Conservation (phyloP, 1,140 invertebrate genomes). For the Aphaenogaster ashmeadi region DNA sequence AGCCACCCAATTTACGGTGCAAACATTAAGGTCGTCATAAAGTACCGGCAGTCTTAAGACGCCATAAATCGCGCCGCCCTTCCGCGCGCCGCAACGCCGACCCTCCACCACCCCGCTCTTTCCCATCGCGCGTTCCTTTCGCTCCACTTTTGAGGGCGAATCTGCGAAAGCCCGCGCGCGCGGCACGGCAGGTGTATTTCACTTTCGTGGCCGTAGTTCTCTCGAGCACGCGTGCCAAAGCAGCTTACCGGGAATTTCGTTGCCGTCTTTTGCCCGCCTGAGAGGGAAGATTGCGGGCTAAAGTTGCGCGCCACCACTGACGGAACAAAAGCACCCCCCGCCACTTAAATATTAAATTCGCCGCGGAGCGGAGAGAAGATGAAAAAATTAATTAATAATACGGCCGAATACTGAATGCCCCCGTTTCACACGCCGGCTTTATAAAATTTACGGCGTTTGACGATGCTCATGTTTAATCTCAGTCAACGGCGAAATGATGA, state of each 20-base stretch:
- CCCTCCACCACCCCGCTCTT: constrained; percentile 22
- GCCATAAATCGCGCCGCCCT: constrained; percentile 71
- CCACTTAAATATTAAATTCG: constrained; percentile 57
- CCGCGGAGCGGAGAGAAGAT: constrained; percentile 36
- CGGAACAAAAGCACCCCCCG: constrained; percentile 32
- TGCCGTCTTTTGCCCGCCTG: constrained; percentile 54
- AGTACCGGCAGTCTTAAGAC: constrained; percentile 75
- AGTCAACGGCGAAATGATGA: not conserved
- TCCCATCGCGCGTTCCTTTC: constrained; percentile 16
- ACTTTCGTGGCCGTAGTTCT: constrained; percentile 68
- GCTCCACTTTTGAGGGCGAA: constrained; percentile 42
- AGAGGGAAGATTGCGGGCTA: constrained; percentile 31
- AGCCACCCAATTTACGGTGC: constrained; percentile 77
- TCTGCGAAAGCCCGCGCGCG: constrained; percentile 36
- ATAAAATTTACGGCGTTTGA: constrained; percentile 7
- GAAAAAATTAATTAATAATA: constrained; percentile 60
- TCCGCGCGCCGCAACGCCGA: constrained; percentile 23
- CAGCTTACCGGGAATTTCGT: constrained; percentile 54
- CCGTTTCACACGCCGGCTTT: constrained; percentile 9
- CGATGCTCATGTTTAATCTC: not conserved
- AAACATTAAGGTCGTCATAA: constrained; percentile 79
- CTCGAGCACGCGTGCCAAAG: constrained; percentile 46
- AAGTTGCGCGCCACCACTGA: constrained; percentile 28
- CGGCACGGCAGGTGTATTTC: constrained; percentile 68
- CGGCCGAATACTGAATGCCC: constrained; percentile 25